phyloP scores from a whole-genome alignment of 2,888 invertebrate genomes.

The Brachyptera putata region DNA sequence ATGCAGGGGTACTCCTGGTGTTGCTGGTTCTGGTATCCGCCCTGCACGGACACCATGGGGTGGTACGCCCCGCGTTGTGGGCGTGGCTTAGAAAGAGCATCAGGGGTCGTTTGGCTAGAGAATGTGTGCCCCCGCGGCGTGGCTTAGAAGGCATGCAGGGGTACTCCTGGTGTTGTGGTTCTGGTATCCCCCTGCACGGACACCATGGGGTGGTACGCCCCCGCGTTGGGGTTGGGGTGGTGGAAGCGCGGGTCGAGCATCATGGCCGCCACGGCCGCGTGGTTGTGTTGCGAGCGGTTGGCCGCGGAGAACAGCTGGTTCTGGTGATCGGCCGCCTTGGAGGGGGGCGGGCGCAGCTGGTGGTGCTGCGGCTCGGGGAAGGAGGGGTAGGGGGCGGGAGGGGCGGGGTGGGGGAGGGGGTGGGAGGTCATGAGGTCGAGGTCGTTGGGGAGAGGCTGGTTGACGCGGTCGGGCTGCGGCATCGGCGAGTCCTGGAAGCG shows the following conservation, averaged over 20 bases:
- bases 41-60: too few species aligned
- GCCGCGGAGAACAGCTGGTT: not conserved
- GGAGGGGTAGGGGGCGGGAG: not conserved
- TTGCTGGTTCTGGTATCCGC: too few species aligned
- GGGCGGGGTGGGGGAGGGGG: slow-evolving; percentile 1
- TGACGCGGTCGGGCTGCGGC: too few species aligned
- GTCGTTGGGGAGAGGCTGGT: not conserved
- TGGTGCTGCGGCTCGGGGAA: slow-evolving; percentile 2
- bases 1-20: slow-evolving; percentile 32
- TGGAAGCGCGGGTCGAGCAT: slow-evolving; percentile 48
- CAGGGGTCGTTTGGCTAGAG: slow-evolving; percentile 51
- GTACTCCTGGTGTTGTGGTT: slow-evolving; percentile 31
- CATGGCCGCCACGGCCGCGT: slow-evolving; percentile 49
- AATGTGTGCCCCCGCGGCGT: slow-evolving; percentile 47
- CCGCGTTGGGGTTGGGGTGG: slow-evolving; percentile 41
- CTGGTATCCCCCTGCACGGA: too few species aligned
- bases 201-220: slow-evolving; percentile 44
- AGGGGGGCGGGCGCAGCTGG: slow-evolving; percentile 16
- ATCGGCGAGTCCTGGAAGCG: not conserved
- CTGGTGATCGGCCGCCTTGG: not conserved
- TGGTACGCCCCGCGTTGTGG: too few species aligned
- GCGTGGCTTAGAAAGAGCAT: too few species aligned
- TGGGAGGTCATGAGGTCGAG: not conserved
- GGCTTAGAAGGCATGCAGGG: slow-evolving; percentile 32
- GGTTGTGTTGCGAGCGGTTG: slow-evolving; percentile 26